phyloP scores from a whole-genome alignment of 1,140 invertebrate genomes.

The Choristoneura fumiferana region DNA sequence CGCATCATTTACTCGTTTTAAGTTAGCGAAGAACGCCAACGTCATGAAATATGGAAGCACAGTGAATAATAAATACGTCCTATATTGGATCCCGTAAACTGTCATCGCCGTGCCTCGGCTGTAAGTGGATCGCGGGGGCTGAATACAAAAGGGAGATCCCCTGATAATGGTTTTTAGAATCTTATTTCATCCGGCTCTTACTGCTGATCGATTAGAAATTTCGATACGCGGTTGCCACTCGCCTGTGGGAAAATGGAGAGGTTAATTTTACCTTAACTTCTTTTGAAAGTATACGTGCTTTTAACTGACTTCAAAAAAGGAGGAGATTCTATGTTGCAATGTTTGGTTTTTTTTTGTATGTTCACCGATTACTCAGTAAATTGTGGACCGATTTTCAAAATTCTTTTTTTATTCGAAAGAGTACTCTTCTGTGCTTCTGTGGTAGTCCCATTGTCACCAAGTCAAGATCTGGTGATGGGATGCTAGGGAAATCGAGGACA shows the following conservation, averaged over 20 bases:
- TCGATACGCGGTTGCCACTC: slow-evolving; percentile 11
- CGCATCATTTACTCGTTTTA: slow-evolving; percentile 44
- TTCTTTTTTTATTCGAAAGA: no score
- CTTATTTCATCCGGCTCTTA: slow-evolving; percentile 33
- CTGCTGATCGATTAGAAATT: slow-evolving; percentile 30
- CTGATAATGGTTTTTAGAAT: slow-evolving; percentile 39
- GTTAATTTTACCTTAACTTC: no score
- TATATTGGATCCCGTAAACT: slow-evolving; percentile 44
- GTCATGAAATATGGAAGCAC: slow-evolving; percentile 44
- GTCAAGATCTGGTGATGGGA: no score
- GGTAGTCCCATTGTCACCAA: no score
- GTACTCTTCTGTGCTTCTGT: no score
- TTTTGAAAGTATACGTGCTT: no score
- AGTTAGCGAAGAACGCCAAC: slow-evolving; percentile 39
- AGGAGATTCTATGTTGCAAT: no score
- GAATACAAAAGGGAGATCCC: slow-evolving; percentile 34
- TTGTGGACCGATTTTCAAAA: no score
- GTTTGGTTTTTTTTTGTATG: no score
- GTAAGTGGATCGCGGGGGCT: slow-evolving; percentile 37
- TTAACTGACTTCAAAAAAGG: no score
- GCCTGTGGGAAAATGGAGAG: background rate
- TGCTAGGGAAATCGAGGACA: no score
- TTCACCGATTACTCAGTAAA: no score
- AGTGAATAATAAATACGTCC: slow-evolving; percentile 49
- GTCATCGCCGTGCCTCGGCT: slow-evolving; percentile 33